These are phyloP conservation scores for Vidua chalybeata DNA, from an alignment of 2,113 vertebrate genomes.

Conservation along the genomic window DNA sequence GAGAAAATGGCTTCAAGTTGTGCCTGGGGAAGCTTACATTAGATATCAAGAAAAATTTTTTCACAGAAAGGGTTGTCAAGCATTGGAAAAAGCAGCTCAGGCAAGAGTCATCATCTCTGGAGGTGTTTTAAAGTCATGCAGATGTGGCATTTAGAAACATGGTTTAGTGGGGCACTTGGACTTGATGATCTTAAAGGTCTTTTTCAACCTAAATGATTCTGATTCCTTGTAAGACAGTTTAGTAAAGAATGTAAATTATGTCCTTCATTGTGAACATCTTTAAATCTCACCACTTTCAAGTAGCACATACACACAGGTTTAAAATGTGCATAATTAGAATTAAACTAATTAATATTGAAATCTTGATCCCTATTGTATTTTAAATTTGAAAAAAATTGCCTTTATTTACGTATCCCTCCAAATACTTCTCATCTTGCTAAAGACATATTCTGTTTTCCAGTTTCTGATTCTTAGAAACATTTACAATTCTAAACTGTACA, in stretches of 20 bases:
- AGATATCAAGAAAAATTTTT: background rate
- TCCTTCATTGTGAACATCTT: background rate
- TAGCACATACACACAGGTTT: background rate
- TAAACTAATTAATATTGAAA: background rate
- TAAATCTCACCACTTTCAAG: background rate
- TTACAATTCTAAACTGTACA: background rate
- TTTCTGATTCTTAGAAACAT: background rate
- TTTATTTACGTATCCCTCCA: background rate
- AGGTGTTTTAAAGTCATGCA: background rate
- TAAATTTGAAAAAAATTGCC: background rate
- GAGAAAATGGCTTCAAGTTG: background rate
- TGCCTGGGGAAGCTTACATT: background rate
- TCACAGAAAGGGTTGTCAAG: background rate
- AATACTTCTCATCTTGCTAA: background rate
- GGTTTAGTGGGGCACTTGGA: background rate
- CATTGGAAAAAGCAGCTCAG: background rate
- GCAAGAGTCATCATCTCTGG: background rate
- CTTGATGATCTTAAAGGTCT: background rate
- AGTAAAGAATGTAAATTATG: background rate
- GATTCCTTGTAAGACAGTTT: background rate
- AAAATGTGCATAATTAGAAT: background rate
- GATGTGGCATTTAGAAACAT: background rate
- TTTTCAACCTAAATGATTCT: background rate
- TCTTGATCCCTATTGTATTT: background rate
- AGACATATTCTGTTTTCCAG: background rate